Conservation (phyloP, 2,888 invertebrate species). For the Hymenopus coronatus region DNA sequence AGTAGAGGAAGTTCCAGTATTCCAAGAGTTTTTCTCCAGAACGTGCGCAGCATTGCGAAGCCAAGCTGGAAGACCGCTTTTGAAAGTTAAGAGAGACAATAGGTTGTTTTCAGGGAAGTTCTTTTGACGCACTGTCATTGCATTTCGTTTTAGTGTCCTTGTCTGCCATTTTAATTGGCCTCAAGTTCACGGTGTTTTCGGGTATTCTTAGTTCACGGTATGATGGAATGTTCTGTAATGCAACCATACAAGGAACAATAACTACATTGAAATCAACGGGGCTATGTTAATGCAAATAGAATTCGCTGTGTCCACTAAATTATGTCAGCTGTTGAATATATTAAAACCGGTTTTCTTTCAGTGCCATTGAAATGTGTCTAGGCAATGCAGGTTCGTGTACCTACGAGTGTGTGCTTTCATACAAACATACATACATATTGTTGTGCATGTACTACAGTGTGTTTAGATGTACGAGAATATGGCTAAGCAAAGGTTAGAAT, state of each 20-base stretch:
- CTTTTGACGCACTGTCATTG: not conserved
- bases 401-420: not conserved
- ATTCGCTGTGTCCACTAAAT: not conserved
- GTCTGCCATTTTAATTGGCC: not conserved
- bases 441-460: not conserved
- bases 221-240: not conserved
- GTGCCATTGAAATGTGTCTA: not conserved
- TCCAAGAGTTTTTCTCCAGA: no score
- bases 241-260: not conserved
- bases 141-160: not conserved
- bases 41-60: not conserved
- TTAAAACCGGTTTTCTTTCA: slow-evolving; percentile 1
- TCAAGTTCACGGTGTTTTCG: not conserved
- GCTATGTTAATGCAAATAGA: slow-evolving; percentile 12
- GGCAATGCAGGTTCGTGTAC: not conserved
- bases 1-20: not conserved
- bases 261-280: not conserved
- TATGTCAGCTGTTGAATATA: slow-evolving; percentile 3
- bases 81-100: not conserved
- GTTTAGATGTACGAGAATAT: not conserved
- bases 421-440: not conserved
- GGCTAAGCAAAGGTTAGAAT: no score
- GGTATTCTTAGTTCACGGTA: not conserved
- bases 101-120: not conserved
- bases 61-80: not conserved